Evolutionary conservation across 2,797 vertebrate species (phyloP), one percentile per base, ranked within the genome.

Genomic region (Limnodromus scolopaceus): DNA sequence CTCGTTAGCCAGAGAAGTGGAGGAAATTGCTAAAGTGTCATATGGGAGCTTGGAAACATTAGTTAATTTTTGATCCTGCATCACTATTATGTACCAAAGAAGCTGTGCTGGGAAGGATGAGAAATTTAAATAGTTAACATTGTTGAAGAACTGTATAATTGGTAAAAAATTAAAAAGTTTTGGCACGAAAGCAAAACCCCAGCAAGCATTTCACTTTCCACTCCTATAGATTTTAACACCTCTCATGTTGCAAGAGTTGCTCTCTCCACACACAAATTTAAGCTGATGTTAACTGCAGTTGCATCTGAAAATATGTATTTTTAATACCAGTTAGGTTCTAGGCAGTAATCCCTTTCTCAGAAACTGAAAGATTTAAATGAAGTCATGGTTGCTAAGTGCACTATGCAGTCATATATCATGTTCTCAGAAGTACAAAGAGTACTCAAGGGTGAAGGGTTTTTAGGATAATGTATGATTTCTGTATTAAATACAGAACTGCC

Each of bases 351-450:
- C 74, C 34, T 94, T 96, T 78, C 95, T 65, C 87, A 96, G 92
- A 96, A 87, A 96, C 64, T n/a, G 76, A 85, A 83, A 69, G 92
- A 94, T 96, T 95, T 89, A 94, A 97, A 94, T 93, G 96, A 95
- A 95, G 92, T 94, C 86, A 92, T 88, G 48, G 6, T 61, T 83
- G 36, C 74, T 91, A 95, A 95, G 39, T 86, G 61, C 87, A 76
- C 88, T 90, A 66, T 48, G 91, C 84, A 87, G 81, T 41, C 61
- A 75, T 96, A 83, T 68, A 97, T 96, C 95, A 92, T 77, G 48
- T 85, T 89, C 93, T 93, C 84, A 84, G 63, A 91, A 93, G 89
- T 80, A 96, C 53, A 89, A 89, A 89, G 84, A 94, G 91, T 94
- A 86, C 88, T 96, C 86, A 74, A 58, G 78, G 92, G 81, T 74